These are phyloP conservation scores for Ips typographus DNA, from an alignment of 1,140 invertebrate genomes.

Conservation along the genomic window DNA sequence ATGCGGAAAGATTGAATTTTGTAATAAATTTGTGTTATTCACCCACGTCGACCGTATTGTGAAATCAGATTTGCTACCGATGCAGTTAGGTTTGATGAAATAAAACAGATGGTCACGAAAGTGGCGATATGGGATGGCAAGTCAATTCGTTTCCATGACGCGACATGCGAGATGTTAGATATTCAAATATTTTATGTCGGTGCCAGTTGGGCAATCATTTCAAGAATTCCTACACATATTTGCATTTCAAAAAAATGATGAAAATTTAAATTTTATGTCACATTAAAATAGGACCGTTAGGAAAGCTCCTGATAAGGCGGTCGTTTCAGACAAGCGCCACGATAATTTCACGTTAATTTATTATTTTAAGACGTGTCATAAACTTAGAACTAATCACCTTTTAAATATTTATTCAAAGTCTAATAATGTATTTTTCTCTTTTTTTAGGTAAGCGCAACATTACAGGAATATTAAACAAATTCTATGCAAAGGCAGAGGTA, in stretches of 20 bases:
- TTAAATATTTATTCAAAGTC: slow-evolving; percentile 21
- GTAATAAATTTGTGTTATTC: slow-evolving; percentile 31
- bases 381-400: slow-evolving; percentile 12
- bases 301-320: too few species aligned
- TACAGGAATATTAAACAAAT: slow-evolving; percentile 15
- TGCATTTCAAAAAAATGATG: too few species aligned
- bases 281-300: too few species aligned
- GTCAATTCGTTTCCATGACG: neutral
- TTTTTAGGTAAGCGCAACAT: slow-evolving; percentile 22
- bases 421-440: slow-evolving; percentile 14
- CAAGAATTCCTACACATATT: too few species aligned
- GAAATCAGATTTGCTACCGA: slow-evolving; percentile 29
- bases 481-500: neutral
- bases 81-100: slow-evolving; percentile 27
- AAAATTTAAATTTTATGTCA: too few species aligned
- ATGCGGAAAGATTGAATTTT: slow-evolving; percentile 31
- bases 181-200: neutral
- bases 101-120: slow-evolving; percentile 21
- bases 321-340: too few species aligned
- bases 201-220: too few species aligned
- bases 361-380: neutral
- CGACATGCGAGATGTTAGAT: neutral
- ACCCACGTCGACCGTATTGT: slow-evolving; percentile 19
- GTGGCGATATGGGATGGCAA: neutral
- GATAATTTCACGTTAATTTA: too few species aligned